Percentiles rank a stretch among this genome's conserved stretches.
phyloP scores from a whole-genome alignment of 2,888 invertebrate genomes.

The Dusona sp. region DNA sequence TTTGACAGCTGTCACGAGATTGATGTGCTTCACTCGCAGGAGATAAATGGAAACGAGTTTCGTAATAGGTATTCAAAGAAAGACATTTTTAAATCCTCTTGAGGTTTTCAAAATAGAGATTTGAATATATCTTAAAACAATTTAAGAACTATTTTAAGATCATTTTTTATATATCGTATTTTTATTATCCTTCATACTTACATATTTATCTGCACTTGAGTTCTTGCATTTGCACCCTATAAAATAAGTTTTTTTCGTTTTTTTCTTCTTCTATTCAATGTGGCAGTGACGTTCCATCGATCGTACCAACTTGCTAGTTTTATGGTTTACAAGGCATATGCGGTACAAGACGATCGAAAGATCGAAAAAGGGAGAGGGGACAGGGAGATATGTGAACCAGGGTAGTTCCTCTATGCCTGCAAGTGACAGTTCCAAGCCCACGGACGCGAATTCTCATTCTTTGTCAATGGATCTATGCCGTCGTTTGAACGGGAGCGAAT shows the following conservation, averaged over 20 bases:
- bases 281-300: constrained; percentile 28
- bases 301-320: constrained; percentile 21
- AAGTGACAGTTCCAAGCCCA: constrained; percentile 81
- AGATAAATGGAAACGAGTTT: neutral
- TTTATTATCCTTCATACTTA: neutral
- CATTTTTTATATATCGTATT: neutral
- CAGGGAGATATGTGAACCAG: constrained; percentile 62
- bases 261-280: neutral
- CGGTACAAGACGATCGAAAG: constrained; percentile 44
- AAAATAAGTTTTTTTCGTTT: neutral
- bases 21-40: neutral
- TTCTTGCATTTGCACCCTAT: neutral
- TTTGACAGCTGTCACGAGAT: neutral
- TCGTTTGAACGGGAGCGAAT: constrained; percentile 79
- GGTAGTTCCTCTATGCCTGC: constrained; percentile 73
- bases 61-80: neutral
- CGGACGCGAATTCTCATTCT: constrained; percentile 81
- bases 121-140: neutral
- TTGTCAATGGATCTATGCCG: constrained; percentile 78
- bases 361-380: constrained; percentile 46
- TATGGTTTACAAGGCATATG: constrained; percentile 51
- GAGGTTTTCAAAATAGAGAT: neutral
- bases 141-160: neutral
- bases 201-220: neutral
- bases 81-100: neutral